Conservation (phyloP, 2,797 vertebrate species). For the Dromococcyx pavoninus region DNA sequence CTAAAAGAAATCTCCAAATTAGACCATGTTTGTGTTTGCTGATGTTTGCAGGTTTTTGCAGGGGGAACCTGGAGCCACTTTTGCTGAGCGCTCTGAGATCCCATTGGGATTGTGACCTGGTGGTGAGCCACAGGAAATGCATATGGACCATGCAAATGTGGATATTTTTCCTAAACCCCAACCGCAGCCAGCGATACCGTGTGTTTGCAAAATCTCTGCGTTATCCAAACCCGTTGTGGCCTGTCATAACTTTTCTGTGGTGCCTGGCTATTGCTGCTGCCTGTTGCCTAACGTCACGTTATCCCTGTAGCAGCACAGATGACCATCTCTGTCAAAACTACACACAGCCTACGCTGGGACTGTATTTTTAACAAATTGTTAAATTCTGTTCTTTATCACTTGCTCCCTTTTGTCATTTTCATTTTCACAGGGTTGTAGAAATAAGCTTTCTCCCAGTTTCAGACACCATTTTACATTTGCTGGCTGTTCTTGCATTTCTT, state of each 20-base stretch:
- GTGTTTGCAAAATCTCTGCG: background rate
- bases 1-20: background rate
- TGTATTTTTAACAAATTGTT: fast-evolving
- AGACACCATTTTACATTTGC: background rate
- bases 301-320: fast-evolving
- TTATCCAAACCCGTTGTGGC: background rate
- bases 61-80: background rate
- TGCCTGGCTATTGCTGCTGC: background rate
- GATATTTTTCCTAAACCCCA: background rate
- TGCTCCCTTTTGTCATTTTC: background rate
- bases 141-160: too few relatives aligned
- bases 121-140: background rate
- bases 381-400: background rate
- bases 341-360: background rate
- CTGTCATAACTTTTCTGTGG: background rate
- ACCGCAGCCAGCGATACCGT: background rate
- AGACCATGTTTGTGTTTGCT: fast-evolving
- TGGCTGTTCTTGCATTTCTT: background rate
- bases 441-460: background rate
- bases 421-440: background rate
- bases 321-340: background rate
- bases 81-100: fast-evolving
- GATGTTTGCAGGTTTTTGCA: background rate
- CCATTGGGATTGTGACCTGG: background rate
- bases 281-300: background rate